Percentiles rank a stretch among this genome's conserved stretches.
Evolutionary conservation across 1,140 invertebrate species (phyloP).

Genomic region (Brachionus rotundiformis): DNA sequence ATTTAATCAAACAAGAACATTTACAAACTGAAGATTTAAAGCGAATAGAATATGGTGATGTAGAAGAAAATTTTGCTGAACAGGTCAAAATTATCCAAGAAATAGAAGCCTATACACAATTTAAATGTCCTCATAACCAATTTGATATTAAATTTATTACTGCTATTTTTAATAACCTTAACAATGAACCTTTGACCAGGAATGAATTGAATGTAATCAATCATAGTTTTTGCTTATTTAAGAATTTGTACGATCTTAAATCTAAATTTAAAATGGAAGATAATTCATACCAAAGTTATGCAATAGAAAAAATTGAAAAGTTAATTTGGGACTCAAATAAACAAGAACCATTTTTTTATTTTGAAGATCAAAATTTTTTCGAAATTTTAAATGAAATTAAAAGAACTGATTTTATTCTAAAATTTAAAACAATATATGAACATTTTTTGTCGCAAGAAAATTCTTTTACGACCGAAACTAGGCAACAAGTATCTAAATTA

Average conservation of each 20-base stretch:
- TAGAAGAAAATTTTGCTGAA: background rate
- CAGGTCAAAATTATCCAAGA: background rate
- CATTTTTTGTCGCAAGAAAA: background rate
- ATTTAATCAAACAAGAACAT: background rate
- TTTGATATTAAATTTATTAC: background rate
- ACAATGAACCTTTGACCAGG: background rate
- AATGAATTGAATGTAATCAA: background rate
- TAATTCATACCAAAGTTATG: background rate
- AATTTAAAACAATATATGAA: background rate
- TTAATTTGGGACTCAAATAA: background rate
- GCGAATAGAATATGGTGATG: background rate
- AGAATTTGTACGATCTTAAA: background rate
- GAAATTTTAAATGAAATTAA: constrained; percentile 25
- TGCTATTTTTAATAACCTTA: background rate
- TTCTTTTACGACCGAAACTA: background rate
- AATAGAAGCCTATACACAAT: background rate
- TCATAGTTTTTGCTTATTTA: background rate
- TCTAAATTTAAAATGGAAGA: background rate
- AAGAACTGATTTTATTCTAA: background rate
- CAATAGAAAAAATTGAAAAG: background rate
- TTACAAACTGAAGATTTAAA: constrained; percentile 11
- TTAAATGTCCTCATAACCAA: background rate
- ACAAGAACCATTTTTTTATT: background rate
- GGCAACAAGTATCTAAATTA: background rate
- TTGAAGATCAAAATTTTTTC: constrained; percentile 7